Evolutionary conservation across 2,797 vertebrate species (phyloP).

Genomic region (Lophotriccus pileatus): DNA sequence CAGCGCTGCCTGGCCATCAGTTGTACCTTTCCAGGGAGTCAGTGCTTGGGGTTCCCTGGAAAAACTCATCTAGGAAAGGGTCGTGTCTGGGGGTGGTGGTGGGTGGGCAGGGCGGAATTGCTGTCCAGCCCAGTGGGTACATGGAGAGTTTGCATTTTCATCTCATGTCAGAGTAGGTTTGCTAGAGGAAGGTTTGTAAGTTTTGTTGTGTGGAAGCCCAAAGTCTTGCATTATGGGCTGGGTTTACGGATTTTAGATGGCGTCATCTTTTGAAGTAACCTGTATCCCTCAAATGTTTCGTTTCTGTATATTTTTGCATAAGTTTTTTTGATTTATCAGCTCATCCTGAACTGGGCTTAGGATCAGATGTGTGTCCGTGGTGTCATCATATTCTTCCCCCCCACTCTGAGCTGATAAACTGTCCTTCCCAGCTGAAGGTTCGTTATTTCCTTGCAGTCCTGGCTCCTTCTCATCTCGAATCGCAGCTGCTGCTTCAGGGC

Average conservation of each 20-base stretch:
- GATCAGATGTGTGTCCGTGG: neutral
- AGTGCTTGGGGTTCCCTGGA: rapidly evolving
- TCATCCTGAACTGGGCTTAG: neutral
- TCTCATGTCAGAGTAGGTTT: neutral
- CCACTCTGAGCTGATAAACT: neutral
- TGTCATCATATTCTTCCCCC: rapidly evolving
- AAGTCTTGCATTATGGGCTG: neutral
- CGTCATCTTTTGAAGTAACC: neutral
- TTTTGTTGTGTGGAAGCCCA: neutral
- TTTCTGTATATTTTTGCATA: neutral
- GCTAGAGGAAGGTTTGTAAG: neutral
- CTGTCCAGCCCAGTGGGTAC: rapidly evolving
- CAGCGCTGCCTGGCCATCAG: rapidly evolving
- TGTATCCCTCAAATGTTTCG: neutral
- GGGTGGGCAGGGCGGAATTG: neutral
- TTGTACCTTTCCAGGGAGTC: rapidly evolving
- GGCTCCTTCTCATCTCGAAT: neutral
- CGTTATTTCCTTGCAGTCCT: neutral
- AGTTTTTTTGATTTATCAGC: neutral
- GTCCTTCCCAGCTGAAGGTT: neutral
- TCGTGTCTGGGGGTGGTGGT: rapidly evolving
- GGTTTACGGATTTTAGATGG: neutral
- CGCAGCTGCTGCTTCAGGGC: neutral
- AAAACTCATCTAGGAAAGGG: rapidly evolving
- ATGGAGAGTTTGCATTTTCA: neutral